Evolutionary conservation across 2,797 vertebrate species (phyloP), one percentile per base, ranked within the genome.

Genomic region (Tolypeutes matacus): DNA sequence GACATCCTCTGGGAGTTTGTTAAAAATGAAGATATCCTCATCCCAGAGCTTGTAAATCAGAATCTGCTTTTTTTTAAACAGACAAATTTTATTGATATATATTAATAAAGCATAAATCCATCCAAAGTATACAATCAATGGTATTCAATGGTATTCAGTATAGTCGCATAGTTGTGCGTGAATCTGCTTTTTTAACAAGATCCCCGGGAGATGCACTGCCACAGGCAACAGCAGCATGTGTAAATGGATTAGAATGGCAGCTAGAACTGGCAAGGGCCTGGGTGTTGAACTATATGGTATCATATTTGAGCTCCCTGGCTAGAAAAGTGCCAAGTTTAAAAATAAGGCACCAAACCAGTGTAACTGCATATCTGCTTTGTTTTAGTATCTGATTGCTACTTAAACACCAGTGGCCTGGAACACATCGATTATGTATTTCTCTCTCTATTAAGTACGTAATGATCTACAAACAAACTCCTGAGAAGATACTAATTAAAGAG

Each of bases 351-450:
- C 65, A 87, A 70, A 70, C 82, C 75, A 29, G 29, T 23, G 0
- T 78, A 88, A 83, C 27, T 89, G 89, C 82, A 62, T 27, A 88
- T 75, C 46, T 27, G 53, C 15, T 96, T 70, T 80, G 58, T 89
- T 93, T 96, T 93, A 56, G 13, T 91, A 89, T 83, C 56, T n/a
- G 53, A 89, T 86, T 89, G 80, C 87, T 81, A 91, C 62, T 96
- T 92, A 86, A 89, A 92, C n/a, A 31, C 62, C 84, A 97, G 64
- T 65, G 25, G 76, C 34, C 58, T 90, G 80, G 76, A 95, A 81
- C 60, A 56, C 34, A 86, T 77, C 46, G 36, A 91, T 96, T 96
- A 78, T 91, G 65, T 94, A 23, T 75, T 89, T 91, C 25, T 94
- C 69, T 46, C 58, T 75, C 83, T 94, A 91, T 90, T 93, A 75